Percentiles rank a stretch among this genome's conserved stretches.
Conservation (phyloP, 2,797 vertebrate genomes). For the Knipowitschia caucasica region DNA sequence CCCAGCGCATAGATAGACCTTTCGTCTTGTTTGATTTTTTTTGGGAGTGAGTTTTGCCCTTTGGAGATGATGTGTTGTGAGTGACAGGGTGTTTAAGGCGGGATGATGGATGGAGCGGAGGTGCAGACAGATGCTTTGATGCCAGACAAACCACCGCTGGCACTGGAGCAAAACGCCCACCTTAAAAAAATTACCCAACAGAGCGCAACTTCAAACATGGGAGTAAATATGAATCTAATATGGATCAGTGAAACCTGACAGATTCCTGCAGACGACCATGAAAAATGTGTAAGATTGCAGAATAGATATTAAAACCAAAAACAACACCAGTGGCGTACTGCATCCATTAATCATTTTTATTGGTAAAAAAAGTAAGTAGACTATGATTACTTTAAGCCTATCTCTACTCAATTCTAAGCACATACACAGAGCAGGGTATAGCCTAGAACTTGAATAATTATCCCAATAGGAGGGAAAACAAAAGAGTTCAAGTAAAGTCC, state of each 20-base stretch:
- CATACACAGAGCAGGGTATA: too few species aligned
- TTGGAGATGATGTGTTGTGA: slow-evolving; percentile 6
- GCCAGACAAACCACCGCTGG: slow-evolving; percentile 4
- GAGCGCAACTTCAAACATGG: neutral
- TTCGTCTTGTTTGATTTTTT: neutral
- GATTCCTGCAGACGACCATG: neutral
- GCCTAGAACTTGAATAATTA: too few species aligned
- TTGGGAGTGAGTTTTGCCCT: slow-evolving; percentile 1
- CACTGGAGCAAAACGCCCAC: neutral
- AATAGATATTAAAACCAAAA: too few species aligned
- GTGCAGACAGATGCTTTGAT: slow-evolving; percentile 10
- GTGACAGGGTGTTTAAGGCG: slow-evolving; percentile 13
- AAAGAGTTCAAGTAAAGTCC: too few species aligned
- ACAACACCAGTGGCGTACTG: too few species aligned
- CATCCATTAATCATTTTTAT: too few species aligned
- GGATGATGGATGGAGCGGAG: slow-evolving; percentile 22
- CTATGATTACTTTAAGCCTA: too few species aligned
- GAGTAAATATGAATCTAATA: slow-evolving; percentile 1
- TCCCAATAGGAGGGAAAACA: too few species aligned
- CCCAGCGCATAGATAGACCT: slow-evolving; percentile 15
- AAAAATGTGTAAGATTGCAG: too few species aligned
- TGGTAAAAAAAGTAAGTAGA: too few species aligned
- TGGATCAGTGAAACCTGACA: neutral
- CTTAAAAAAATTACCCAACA: neutral
- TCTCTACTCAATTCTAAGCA: too few species aligned